These are phyloP conservation scores for Yponomeuta plumbellus DNA, from an alignment of 2,888 invertebrate genomes.

Conservation along the genomic window DNA sequence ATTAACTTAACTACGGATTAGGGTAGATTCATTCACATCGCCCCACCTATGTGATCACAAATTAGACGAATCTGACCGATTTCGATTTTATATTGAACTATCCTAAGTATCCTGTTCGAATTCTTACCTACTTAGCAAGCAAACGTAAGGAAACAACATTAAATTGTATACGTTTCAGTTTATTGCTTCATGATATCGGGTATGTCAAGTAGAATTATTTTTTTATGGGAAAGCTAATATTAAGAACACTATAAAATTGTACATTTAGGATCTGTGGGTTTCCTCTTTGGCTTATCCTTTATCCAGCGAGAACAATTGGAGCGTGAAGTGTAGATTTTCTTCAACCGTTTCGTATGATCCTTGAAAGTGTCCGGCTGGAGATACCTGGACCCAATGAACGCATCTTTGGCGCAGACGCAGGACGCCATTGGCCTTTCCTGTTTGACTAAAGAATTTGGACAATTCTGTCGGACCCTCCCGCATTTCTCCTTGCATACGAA, in stretches of 20 bases:
- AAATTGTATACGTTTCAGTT: no score
- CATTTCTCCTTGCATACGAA: neutral
- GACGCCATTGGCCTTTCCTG: conserved; percentile 21
- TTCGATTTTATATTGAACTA: no score
- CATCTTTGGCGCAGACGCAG: conserved; percentile 47
- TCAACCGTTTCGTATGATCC: conserved; percentile 43
- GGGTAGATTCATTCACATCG: no score
- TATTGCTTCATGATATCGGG: no score
- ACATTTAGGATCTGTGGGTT: neutral
- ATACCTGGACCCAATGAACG: conserved; percentile 42
- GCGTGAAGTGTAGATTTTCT: conserved; percentile 38
- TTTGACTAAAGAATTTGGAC: neutral
- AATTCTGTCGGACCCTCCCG: neutral
- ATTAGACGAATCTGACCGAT: no score
- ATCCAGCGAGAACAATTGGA: conserved; percentile 48
- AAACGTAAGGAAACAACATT: no score
- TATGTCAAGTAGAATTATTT: no score
- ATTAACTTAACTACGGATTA: no score
- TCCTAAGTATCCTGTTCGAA: no score
- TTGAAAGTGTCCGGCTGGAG: conserved; percentile 31
- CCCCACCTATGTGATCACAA: no score
- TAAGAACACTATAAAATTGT: neutral
- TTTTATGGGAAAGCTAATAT: neutral
- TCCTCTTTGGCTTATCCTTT: conserved; percentile 24
- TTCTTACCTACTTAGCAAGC: no score